Conservation (phyloP, 2,113 vertebrate genomes). For the Hippoglossus stenolepis region DNA sequence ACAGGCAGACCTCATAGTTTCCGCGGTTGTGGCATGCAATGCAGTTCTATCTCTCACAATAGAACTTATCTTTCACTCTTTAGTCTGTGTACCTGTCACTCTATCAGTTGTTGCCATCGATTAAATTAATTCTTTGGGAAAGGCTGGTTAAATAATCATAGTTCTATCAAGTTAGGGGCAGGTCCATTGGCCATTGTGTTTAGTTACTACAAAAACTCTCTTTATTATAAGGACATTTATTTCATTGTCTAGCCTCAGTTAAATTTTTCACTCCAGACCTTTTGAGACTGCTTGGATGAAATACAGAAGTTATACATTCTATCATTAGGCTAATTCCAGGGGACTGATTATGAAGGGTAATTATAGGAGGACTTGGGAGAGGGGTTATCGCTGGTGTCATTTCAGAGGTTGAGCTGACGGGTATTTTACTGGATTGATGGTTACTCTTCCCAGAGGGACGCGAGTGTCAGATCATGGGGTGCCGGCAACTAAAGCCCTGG, state of each 20-base stretch:
- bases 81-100: too few relatives aligned
- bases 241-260: neutral
- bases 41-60: too few relatives aligned
- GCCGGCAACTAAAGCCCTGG: slow-evolving; percentile 35
- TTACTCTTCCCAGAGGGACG: slow-evolving; percentile 40
- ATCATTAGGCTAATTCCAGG: slow-evolving; percentile 58
- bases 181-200: neutral
- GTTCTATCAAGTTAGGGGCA: slow-evolving; percentile 18
- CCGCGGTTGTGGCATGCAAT: too few relatives aligned
- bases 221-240: slow-evolving; percentile 15
- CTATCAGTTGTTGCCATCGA: too few relatives aligned
- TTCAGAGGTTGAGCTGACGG: slow-evolving; percentile 65
- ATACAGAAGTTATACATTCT: slow-evolving; percentile 37
- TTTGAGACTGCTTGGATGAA: slow-evolving; percentile 45
- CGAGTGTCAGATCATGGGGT: slow-evolving; percentile 42
- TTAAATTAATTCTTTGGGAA: too few relatives aligned
- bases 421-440: slow-evolving; percentile 47
- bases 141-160: slow-evolving; percentile 8
- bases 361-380: slow-evolving; percentile 55
- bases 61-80: too few relatives aligned
- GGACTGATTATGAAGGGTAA: slow-evolving; percentile 60
- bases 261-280: slow-evolving; percentile 12
- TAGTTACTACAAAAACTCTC: slow-evolving; percentile 7
- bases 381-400: slow-evolving; percentile 56
- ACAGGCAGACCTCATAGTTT: too few relatives aligned